Conservation (phyloP, 2,797 vertebrate genomes). For the Poeciliopsis presidionis region DNA sequence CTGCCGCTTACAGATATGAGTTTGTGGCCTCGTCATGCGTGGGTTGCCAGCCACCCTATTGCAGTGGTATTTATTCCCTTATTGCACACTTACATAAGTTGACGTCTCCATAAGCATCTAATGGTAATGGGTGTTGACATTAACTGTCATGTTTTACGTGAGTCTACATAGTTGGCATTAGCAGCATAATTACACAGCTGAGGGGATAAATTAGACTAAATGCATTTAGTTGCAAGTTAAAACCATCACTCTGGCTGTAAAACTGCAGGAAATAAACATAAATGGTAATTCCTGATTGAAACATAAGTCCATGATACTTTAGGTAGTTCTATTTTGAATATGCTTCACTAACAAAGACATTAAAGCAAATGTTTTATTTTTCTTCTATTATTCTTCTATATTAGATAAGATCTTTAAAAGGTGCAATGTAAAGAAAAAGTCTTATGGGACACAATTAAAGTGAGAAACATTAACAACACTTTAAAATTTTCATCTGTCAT, state of each 20-base stretch:
- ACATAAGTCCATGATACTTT: conserved; percentile 12
- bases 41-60: not conserved
- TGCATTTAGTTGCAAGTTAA: conserved; percentile 26
- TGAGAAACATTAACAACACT: not conserved
- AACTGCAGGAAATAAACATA: conserved; percentile 9
- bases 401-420: too few relatives aligned
- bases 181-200: conserved; percentile 46
- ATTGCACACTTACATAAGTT: conserved; percentile 10
- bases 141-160: conserved; percentile 44
- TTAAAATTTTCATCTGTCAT: not conserved
- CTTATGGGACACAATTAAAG: not conserved
- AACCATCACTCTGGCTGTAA: conserved; percentile 26
- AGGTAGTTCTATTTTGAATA: not conserved
- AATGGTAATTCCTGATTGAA: conserved; percentile 18
- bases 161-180: conserved; percentile 46
- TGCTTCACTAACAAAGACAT: not conserved
- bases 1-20: not conserved
- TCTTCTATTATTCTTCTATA: too few relatives aligned
- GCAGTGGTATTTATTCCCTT: not conserved
- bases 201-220: conserved; percentile 47
- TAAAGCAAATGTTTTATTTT: not conserved
- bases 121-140: conserved; percentile 46
- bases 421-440: not conserved
- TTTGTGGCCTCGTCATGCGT: not conserved
- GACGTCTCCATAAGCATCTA: conserved; percentile 41